Evolutionary conservation across 2,888 invertebrate species (phyloP).

Genomic region (Agrochola litura): DNA sequence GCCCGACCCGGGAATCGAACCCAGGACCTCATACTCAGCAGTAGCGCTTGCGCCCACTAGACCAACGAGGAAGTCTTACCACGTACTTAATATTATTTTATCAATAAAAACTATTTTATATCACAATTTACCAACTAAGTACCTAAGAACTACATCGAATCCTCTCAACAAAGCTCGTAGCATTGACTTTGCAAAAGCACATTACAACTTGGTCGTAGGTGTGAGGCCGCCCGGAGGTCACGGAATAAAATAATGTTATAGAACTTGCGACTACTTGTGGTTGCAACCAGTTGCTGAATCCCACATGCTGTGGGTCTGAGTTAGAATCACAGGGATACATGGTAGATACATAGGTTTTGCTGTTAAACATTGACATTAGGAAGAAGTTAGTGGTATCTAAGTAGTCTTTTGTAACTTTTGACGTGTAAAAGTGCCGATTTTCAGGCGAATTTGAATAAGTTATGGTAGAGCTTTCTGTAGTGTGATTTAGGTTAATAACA

Average conservation of each 20-base stretch:
- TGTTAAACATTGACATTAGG: too few relatives aligned
- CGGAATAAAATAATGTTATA: constrained; percentile 28
- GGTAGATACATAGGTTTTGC: background rate
- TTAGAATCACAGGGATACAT: background rate
- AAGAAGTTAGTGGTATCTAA: too few relatives aligned
- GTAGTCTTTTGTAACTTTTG: background rate
- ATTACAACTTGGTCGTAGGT: constrained; percentile 55
- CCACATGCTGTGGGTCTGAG: background rate
- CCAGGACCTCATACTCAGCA: too few relatives aligned
- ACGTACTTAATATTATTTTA: background rate
- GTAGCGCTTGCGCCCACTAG: too few relatives aligned
- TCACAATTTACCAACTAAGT: background rate
- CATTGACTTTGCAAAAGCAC: constrained; percentile 63
- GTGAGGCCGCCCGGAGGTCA: constrained; percentile 58
- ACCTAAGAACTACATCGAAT: constrained; percentile 2
- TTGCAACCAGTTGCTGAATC: constrained; percentile 8
- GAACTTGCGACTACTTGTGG: constrained; percentile 1
- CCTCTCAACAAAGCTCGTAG: constrained; percentile 31
- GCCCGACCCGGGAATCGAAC: too few relatives aligned
- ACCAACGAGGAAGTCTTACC: too few relatives aligned
- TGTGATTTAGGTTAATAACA: too few relatives aligned
- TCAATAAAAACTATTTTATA: background rate
- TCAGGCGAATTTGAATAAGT: background rate
- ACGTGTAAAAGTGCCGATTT: background rate
- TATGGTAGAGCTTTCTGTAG: too few relatives aligned